Percentiles rank a stretch among this genome's conserved stretches.
Evolutionary conservation across 1,140 invertebrate species (phyloP).

Genomic region (Philopotamus ludificatus): DNA sequence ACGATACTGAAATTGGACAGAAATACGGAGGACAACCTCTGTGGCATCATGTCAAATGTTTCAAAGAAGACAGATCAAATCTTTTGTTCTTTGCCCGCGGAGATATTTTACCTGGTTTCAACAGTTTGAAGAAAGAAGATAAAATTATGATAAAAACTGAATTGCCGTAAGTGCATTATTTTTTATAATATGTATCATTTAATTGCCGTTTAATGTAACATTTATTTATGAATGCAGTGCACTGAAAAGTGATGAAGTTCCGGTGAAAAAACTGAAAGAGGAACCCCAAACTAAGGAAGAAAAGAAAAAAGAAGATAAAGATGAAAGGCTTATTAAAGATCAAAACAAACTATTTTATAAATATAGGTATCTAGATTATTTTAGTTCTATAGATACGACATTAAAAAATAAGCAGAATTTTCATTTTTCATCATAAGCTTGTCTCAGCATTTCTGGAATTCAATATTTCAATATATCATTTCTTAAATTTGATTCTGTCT

Average conservation of each 20-base stretch:
- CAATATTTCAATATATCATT: no score
- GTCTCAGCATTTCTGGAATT: no score
- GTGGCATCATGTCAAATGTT: constrained; percentile 95
- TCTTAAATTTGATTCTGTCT: no score
- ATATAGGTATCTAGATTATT: constrained; percentile 57
- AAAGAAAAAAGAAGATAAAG: constrained; percentile 50
- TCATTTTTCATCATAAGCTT: no score
- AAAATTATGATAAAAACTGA: constrained; percentile 66
- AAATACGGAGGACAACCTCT: constrained; percentile 77
- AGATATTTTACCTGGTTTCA: constrained; percentile 72
- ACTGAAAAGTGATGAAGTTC: constrained; percentile 60
- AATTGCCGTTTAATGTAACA: not conserved
- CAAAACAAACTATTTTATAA: constrained; percentile 82
- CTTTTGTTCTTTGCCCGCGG: constrained; percentile 74
- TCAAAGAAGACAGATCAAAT: constrained; percentile 73
- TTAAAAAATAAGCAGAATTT: no score
- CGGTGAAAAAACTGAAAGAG: constrained; percentile 68
- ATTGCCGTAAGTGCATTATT: constrained; percentile 60
- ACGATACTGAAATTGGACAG: constrained; percentile 73
- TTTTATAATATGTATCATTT: not conserved
- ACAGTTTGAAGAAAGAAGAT: constrained; percentile 72
- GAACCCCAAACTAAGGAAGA: constrained; percentile 60
- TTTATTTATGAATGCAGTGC: constrained; percentile 48
- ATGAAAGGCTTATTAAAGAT: constrained; percentile 62
- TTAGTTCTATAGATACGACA: no score